phyloP scores from a whole-genome alignment of 2,797 vertebrate species.

The Gephyroberyx darwinii region DNA sequence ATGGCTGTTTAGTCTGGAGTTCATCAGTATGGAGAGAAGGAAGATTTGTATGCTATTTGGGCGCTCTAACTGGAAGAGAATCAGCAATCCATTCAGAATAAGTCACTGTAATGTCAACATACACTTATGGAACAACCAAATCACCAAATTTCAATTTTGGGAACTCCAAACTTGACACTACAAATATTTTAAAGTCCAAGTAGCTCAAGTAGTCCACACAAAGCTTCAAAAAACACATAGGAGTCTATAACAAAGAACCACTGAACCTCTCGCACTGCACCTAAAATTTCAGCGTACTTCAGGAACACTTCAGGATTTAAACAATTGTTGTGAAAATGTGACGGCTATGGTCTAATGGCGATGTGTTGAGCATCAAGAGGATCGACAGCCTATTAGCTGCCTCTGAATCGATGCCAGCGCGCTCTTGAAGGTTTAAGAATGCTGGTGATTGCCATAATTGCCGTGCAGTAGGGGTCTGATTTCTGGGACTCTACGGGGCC shows the following conservation, averaged over 20 bases:
- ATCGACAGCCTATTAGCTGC: slow-evolving; percentile 37
- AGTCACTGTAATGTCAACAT: neutral
- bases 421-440: slow-evolving; percentile 43
- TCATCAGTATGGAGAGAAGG: slow-evolving; percentile 48
- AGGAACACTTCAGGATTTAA: slow-evolving; percentile 57
- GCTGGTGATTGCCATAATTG: slow-evolving; percentile 66
- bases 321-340: slow-evolving; percentile 62
- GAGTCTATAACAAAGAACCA: slow-evolving; percentile 19
- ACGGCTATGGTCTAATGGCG: slow-evolving; percentile 55
- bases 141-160: neutral
- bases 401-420: slow-evolving; percentile 56
- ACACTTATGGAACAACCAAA: slow-evolving; percentile 17
- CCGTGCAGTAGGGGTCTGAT: slow-evolving; percentile 45
- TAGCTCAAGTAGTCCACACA: slow-evolving; percentile 3
- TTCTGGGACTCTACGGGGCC: slow-evolving; percentile 32
- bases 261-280: slow-evolving; percentile 23
- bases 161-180: slow-evolving; percentile 31
- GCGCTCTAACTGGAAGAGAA: slow-evolving; percentile 22
- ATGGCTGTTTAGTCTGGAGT: slow-evolving; percentile 55
- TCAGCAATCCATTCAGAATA: neutral
- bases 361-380: slow-evolving; percentile 10
- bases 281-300: slow-evolving; percentile 52
- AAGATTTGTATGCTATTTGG: slow-evolving; percentile 33
- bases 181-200: slow-evolving; percentile 39
- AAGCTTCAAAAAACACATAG: slow-evolving; percentile 35